phyloP scores from a whole-genome alignment of 1,140 invertebrate genomes.

The Scaptomyza montana region DNA sequence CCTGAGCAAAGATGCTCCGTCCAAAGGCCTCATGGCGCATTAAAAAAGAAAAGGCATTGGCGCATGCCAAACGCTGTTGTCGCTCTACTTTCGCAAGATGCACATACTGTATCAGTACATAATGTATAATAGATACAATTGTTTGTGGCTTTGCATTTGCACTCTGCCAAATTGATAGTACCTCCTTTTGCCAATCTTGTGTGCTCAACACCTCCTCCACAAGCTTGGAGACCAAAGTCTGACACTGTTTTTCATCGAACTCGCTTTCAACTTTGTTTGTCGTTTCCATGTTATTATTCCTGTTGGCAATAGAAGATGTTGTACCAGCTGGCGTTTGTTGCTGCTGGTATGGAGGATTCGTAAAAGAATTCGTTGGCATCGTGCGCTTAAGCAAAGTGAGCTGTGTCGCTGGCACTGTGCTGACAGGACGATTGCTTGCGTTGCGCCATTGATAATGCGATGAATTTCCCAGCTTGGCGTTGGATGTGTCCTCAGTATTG shows the following conservation, averaged over 20 bases:
- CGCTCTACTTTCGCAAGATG: slow-evolving; percentile 56
- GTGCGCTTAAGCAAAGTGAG: slow-evolving; percentile 56
- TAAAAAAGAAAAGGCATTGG: slow-evolving; percentile 59
- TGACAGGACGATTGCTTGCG: slow-evolving; percentile 58
- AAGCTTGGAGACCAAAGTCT: slow-evolving; percentile 55
- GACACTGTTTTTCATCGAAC: slow-evolving; percentile 53
- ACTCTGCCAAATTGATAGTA: slow-evolving; percentile 51
- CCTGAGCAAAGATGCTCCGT: slow-evolving; percentile 50
- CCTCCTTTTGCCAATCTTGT: slow-evolving; percentile 60
- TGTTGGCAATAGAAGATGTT: not conserved
- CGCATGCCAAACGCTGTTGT: slow-evolving; percentile 57
- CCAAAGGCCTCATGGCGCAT: slow-evolving; percentile 61
- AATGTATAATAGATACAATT: slow-evolving; percentile 39
- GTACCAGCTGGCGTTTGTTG: slow-evolving; percentile 6
- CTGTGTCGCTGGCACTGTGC: slow-evolving; percentile 25
- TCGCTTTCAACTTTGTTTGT: not conserved
- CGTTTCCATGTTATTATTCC: slow-evolving; percentile 5
- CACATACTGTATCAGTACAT: slow-evolving; percentile 67
- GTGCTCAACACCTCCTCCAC: slow-evolving; percentile 65
- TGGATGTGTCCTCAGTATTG: slow-evolving; percentile 50
- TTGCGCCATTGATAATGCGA: slow-evolving; percentile 71
- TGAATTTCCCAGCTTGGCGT: slow-evolving; percentile 68
- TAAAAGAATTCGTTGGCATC: slow-evolving; percentile 5
- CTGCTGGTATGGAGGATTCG: slow-evolving; percentile 50
- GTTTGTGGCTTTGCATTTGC: slow-evolving; percentile 49